Base-by-base conservation (phyloP, 2,888 invertebrate genomes). In the Acanthosepion pharaonis region DNA sequence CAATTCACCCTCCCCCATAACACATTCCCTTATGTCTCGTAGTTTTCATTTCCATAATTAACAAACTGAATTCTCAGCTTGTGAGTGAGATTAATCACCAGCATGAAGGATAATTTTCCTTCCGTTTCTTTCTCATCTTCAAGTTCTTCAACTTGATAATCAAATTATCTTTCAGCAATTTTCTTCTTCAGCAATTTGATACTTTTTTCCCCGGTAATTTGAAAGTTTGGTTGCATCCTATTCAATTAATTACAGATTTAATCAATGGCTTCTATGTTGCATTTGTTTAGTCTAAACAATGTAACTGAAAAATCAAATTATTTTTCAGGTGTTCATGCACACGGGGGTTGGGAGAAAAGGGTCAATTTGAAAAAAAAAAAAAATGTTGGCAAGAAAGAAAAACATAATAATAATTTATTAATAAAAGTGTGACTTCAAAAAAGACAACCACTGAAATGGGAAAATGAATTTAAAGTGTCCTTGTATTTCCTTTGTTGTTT, bases 271-370 rank as follows among this genome's bases (percentile, higher is more conserved):
- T 78, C 78, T 78, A 33, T 15, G 78, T 33, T 78, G 78, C n/a
- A 78, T n/a, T 78, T 78, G 33, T 78, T 78, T 78, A n/a, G 78
- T 78, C 78, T 78, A 78, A 78, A 78, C 78, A 33, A 78, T 78
- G 78, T 78, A n/a, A 78, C n/a, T n/a, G 78, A 78, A 78, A 78
- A 15, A 78, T 78, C 33, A 23, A 78, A 78, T 78, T 33, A 78
- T 78, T n/a, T 78, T 78, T n/a, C n/a, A 78, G n/a, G 78, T 78
- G 78, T 78, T n/a, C 78, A n/a, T 78, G 23, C 5, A n/a, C 78
- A 33, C 0, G 78, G 15, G 18, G 78, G n/a, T 78, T 78, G n/a
- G 33, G n/a, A 42, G 78, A 64, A 8, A 64, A 64, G 64, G 64
- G 64, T 28, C 64, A 28, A 9, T 78, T 78, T 28, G 78, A 28